Base-by-base conservation (phyloP, 92 coral and sea anemone species). In the Virgularia gustaviana region DNA sequence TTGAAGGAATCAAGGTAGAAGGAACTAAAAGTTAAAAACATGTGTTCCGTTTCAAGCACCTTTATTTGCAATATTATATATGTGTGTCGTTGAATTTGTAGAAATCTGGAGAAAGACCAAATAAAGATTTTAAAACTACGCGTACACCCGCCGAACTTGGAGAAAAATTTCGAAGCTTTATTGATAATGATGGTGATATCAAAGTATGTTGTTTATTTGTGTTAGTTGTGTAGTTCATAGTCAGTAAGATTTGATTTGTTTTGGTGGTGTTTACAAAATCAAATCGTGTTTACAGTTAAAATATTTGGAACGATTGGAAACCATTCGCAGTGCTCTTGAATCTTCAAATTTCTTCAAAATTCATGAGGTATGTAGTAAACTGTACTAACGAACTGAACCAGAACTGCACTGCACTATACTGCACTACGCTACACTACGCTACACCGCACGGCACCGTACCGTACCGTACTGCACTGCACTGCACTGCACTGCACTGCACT, bases 51-150 rank as follows among this genome's bases (percentile, higher is more conserved):
- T n/a, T n/a, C n/a, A n/a, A n/a, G n/a, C n/a, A n/a, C n/a, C n/a
- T n/a, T n/a, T n/a, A n/a, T n/a, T n/a, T n/a, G n/a, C n/a, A n/a
- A n/a, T n/a, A n/a, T n/a, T n/a, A n/a, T n/a, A n/a, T n/a, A n/a
- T n/a, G n/a, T n/a, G n/a, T n/a, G n/a, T n/a, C n/a, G n/a, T n/a
- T n/a, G n/a, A n/a, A n/a, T n/a, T 30, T 55, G 7, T 47, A 92
- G 98, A 82, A 84, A 84, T 88, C 90, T 22, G 85, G 78, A 51
- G 84, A 84, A 62, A 92, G 87, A 77, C 98, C 98, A 12, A 92
- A 89, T 85, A 92, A 92, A 54, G 98, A 92, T 63, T 92, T 92
- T 43, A 92, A 92, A 87, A 92, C 90, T 63, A 92, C 98, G 30
- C 90, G 87, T 68, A 86, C 96, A 37, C 81, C 58, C 56, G 96